Conservation (phyloP, 2,888 invertebrate genomes). For the Syrista parreyssii region DNA sequence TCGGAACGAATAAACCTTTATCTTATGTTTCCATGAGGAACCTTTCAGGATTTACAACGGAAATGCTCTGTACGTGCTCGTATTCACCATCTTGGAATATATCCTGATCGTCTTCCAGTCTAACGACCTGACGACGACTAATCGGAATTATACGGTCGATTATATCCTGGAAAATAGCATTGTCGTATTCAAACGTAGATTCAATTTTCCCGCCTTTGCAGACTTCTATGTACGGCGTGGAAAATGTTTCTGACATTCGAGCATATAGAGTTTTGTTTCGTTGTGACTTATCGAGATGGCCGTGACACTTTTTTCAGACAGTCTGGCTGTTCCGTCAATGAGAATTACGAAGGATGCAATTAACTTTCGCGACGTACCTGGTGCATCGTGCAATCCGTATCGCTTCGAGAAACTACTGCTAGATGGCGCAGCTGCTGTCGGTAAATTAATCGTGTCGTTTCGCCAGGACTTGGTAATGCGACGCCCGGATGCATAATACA, state of each 20-base stretch:
- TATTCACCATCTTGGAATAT: not conserved
- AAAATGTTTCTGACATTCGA: not conserved
- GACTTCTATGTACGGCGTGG: too few relatives aligned
- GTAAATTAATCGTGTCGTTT: not conserved
- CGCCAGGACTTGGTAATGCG: not conserved
- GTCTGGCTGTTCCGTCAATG: not conserved
- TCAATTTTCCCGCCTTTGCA: not conserved
- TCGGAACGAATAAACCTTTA: not conserved
- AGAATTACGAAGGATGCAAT: not conserved
- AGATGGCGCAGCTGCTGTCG: not conserved
- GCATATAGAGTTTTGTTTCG: not conserved
- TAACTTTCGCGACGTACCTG: not conserved
- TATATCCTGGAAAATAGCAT: not conserved
- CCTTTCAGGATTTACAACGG: not conserved
- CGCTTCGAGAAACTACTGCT: not conserved
- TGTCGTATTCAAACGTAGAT: not conserved
- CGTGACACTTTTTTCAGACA: not conserved
- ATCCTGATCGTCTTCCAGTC: not conserved
- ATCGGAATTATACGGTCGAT: not conserved
- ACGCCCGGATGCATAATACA: not conserved
- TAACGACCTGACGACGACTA: not conserved
- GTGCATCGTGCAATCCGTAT: too few relatives aligned
- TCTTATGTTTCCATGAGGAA: not conserved
- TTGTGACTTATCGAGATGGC: not conserved
- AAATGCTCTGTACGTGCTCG: not conserved